Evolutionary conservation across 2,113 vertebrate genomes (phyloP).

Genomic region (Lynx canadensis): DNA sequence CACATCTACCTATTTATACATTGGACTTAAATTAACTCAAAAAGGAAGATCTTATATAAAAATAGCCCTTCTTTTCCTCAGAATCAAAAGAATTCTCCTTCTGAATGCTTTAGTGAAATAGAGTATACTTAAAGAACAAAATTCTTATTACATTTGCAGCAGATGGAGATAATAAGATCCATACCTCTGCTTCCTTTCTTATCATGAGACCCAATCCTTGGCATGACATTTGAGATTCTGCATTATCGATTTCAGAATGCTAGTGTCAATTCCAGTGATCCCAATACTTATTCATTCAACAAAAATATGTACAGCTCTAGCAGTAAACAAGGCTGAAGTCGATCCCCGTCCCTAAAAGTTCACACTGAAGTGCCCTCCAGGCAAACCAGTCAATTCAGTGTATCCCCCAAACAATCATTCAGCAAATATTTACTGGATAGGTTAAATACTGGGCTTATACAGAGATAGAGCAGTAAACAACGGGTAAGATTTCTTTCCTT

Average conservation of each 20-base stretch:
- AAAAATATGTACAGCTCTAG: not conserved
- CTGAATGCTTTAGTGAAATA: constrained; percentile 10
- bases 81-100: not conserved
- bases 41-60: not conserved
- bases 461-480: not conserved
- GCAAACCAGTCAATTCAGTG: not conserved
- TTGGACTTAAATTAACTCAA: not conserved
- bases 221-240: not conserved
- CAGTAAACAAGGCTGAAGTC: not conserved
- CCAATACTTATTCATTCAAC: not conserved
- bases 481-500: not conserved
- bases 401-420: not conserved
- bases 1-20: not conserved
- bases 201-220: not conserved
- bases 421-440: not conserved
- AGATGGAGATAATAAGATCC: not conserved
- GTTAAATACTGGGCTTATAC: not conserved
- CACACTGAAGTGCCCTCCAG: not conserved
- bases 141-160: not conserved
- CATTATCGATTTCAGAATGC: not conserved
- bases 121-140: not conserved
- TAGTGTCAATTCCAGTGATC: not conserved
- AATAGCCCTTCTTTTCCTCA: not conserved
- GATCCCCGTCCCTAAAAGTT: not conserved
- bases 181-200: not conserved